A percentile compares a stretch with the other conserved stretches of the same genome.
Conservation (phyloP, 2,888 invertebrate genomes). For the Phyto melanocephala region DNA sequence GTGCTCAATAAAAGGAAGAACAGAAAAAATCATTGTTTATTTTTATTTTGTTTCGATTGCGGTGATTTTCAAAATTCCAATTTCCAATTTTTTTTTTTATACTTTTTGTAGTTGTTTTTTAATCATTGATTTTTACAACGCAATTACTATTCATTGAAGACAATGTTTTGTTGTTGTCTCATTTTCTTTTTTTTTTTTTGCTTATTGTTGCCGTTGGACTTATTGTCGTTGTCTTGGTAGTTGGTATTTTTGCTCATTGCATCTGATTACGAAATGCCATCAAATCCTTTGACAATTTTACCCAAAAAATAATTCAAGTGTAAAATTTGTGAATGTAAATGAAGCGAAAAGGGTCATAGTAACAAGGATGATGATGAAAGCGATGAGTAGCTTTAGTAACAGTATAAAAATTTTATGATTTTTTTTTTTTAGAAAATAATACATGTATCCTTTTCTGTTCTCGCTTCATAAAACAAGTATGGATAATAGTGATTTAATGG, state of each 20-base stretch:
- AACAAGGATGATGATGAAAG: not conserved
- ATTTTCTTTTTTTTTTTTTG: not conserved
- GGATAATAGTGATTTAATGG: not conserved
- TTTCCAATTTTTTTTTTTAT: not conserved
- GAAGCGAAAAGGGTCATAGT: slow-evolving; percentile 54
- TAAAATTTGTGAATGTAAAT: slow-evolving; percentile 61
- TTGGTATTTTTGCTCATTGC: slow-evolving; percentile 2
- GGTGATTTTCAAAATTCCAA: not conserved
- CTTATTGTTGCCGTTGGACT: not conserved
- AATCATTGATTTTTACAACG: slow-evolving; percentile 49
- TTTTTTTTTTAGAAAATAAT: too few relatives aligned
- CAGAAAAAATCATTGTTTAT: not conserved
- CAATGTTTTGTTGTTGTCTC: slow-evolving; percentile 2
- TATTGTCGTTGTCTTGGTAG: too few relatives aligned
- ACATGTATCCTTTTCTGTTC: not conserved
- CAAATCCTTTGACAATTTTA: slow-evolving; percentile 59
- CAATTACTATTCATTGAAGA: slow-evolving; percentile 31
- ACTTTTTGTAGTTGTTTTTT: slow-evolving; percentile 12
- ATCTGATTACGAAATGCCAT: slow-evolving; percentile 49
- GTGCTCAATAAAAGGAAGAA: slow-evolving; percentile 3
- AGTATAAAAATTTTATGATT: too few relatives aligned
- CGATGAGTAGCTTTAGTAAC: not conserved
- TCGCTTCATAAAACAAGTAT: slow-evolving; percentile 8
- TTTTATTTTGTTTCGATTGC: not conserved
- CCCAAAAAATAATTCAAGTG: slow-evolving; percentile 55